phyloP scores from a whole-genome alignment of 2,888 invertebrate species.

The Chrysina gloriosa region DNA sequence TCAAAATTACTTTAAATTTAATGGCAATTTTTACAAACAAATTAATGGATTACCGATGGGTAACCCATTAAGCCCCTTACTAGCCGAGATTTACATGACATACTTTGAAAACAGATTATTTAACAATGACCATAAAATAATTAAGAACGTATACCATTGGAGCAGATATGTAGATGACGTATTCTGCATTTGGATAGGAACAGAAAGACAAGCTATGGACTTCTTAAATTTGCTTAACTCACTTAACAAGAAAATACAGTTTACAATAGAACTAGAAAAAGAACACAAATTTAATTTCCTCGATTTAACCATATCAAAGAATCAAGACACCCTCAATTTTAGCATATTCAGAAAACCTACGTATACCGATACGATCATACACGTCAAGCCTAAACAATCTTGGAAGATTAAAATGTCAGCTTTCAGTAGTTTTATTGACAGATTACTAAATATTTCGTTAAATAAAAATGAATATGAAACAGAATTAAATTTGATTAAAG shows the following conservation, averaged over 20 bases:
- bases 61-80: too few relatives aligned
- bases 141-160: too few relatives aligned
- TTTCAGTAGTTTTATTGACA: background rate
- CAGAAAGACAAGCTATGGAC: too few relatives aligned
- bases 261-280: too few relatives aligned
- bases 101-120: too few relatives aligned
- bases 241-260: too few relatives aligned
- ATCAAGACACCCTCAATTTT: background rate
- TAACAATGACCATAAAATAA: background rate
- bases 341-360: background rate
- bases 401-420: slow-evolving; percentile 8
- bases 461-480: background rate
- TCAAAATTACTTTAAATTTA: background rate
- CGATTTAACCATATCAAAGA: background rate
- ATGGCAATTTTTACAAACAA: background rate
- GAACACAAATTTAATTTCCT: too few relatives aligned
- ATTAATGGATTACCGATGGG: too few relatives aligned
- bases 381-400: background rate
- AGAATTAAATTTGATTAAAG: background rate
- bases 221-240: too few relatives aligned
- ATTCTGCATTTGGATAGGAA: too few relatives aligned
- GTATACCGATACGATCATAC: background rate
- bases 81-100: too few relatives aligned
- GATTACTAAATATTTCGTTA: background rate
- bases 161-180: too few relatives aligned